Evolutionary conservation across 37 sponge, comb jelly and placozoan genomes (phyloP), one percentile per base, ranked within the genome.

Genomic region (Crambe crambe): DNA sequence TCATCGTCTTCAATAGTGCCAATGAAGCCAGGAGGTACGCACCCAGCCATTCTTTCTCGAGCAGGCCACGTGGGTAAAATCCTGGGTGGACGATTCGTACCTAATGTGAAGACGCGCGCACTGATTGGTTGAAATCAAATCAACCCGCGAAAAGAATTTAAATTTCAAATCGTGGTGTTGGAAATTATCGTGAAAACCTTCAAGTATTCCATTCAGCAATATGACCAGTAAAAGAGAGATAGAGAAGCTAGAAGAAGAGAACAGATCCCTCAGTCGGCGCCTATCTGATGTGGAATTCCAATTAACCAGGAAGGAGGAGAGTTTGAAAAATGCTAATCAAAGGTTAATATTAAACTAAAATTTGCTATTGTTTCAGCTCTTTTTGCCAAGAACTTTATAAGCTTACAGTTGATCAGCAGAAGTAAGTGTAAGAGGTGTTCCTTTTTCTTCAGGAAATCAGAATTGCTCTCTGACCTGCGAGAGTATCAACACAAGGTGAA

Each of bases 1-100:
- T 85, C 81, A 37, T 87, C 88, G n/a, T 96, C 96, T 41, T 96
- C 94, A 26, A 96, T 91, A 2, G 96, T 96, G 3, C 76, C 68
- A 1, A 89, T 42, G 56, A 96, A 75, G 31, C 79, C 79, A 60
- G 77, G 38, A 21, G 44, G 58, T 21, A 26, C 44, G 60, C 38
- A 20, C 79, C 20, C 39, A 32, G 12, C 25, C 32, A 41, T 27
- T 31, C 25, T 12, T 20, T 27, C 8, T 32, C 2, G 23, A 8
- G 39, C 76, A 75, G 61, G n/a, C 51, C 51, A 47, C 51, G 51
- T 47, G 51, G 51, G 51, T 47, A 12, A 47, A 12, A 47, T 12
- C 51, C 51, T 12, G 10, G 12, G 51, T 47, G 51, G 12, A 6
- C 6, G 10, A 47, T 12, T 15, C 51, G 10, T 47, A 47, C 51